These are phyloP conservation scores for Hololepta plana DNA, from an alignment of 2,888 invertebrate species.

Conservation along the genomic window DNA sequence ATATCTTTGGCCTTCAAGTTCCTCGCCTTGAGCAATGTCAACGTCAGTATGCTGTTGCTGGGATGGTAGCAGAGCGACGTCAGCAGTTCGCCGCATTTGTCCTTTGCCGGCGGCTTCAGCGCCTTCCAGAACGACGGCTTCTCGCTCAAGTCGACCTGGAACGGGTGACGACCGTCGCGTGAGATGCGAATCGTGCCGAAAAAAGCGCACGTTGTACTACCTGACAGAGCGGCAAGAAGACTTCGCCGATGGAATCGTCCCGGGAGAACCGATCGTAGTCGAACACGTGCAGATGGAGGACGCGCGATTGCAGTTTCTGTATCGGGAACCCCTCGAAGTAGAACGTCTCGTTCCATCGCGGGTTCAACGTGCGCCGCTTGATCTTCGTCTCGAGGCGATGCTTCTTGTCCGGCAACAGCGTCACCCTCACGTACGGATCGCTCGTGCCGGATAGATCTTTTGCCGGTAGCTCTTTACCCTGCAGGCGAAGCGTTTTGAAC, in stretches of 20 bases:
- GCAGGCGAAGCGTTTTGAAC: constrained; percentile 16
- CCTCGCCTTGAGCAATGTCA: constrained; percentile 80
- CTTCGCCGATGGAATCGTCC: constrained; percentile 87
- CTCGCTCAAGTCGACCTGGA: constrained; percentile 75
- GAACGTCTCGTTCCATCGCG: constrained; percentile 87
- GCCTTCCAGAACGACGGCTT: constrained; percentile 93
- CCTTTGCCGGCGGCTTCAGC: constrained; percentile 78
- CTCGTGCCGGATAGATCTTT: constrained; percentile 85
- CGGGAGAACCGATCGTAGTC: constrained; percentile 89
- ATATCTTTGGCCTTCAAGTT: constrained; percentile 94
- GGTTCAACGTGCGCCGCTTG: constrained; percentile 76
- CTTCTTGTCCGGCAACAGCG: constrained; percentile 79
- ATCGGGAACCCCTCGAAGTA: constrained; percentile 90
- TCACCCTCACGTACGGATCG: constrained; percentile 82
- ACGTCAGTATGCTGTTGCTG: constrained; percentile 80
- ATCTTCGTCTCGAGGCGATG: constrained; percentile 86
- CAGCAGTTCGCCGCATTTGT: constrained; percentile 81
- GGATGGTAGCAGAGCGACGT: constrained; percentile 92
- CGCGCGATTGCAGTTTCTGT: constrained; percentile 81
- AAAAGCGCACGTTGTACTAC: constrained; percentile 39
- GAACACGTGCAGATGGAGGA: constrained; percentile 82
- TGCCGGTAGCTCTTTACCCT: constrained; percentile 88
- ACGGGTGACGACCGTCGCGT: constrained; percentile 10
- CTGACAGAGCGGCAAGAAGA: constrained; percentile 81
- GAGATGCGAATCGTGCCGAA: background rate